Conservation (phyloP, 1,140 invertebrate genomes). For the Triops longicaudatus region DNA sequence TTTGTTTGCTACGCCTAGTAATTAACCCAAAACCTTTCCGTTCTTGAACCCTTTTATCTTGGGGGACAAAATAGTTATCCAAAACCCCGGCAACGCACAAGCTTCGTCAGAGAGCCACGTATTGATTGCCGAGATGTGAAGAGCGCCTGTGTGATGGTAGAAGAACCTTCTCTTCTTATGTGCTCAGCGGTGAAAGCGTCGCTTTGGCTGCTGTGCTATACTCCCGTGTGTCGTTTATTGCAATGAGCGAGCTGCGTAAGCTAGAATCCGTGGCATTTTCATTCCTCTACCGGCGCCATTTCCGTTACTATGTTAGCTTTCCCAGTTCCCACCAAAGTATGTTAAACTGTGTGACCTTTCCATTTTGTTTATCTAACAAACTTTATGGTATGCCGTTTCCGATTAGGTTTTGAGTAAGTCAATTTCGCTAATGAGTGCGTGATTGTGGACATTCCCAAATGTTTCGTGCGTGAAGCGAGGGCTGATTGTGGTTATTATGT, state of each 20-base stretch:
- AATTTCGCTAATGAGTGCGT: background rate
- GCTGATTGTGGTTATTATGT: background rate
- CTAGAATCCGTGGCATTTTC: background rate
- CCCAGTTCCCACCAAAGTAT: background rate
- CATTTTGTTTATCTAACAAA: background rate
- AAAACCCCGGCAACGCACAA: background rate
- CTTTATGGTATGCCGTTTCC: background rate
- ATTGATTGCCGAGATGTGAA: slow-evolving; percentile 2
- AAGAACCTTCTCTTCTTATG: background rate
- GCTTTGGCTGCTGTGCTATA: slow-evolving; percentile 1
- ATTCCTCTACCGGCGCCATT: background rate
- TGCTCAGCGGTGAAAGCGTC: background rate
- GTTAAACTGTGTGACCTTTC: background rate
- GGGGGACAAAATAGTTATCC: background rate
- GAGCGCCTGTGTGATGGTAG: slow-evolving; percentile 9
- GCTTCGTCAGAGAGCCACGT: background rate
- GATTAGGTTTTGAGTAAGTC: background rate
- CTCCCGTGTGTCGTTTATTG: background rate
- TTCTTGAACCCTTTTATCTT: background rate
- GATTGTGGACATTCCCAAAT: background rate
- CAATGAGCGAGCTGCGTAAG: background rate
- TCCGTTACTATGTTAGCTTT: background rate
- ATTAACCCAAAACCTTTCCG: background rate
- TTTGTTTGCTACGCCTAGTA: background rate
- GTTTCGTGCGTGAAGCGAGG: background rate